Base-by-base conservation (phyloP, 2,797 vertebrate species). In the Xenopus petersii region DNA sequence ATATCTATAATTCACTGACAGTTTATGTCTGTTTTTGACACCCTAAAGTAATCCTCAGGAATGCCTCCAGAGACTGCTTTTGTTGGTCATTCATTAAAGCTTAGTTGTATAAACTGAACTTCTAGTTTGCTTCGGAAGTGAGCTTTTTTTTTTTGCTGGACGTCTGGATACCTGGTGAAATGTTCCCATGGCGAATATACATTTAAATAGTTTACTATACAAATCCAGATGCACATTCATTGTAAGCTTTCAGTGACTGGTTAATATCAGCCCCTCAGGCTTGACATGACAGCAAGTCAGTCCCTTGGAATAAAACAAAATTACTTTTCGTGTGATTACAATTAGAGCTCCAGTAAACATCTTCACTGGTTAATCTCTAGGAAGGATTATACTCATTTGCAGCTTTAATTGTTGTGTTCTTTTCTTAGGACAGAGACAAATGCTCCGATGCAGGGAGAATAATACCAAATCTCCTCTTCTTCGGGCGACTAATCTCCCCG, bases 191-290 rank as follows among this genome's bases (percentile, higher is more conserved):
- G 73, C 0, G 1, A 74, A 80, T 81, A 83, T 78, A 77, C 75
- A 83, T 85, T 80, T 72, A 75, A 71, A 59, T 58, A 88, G 86
- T 88, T 87, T 88, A 87, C 87, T 88, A 84, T 87, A 87, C 82
- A 78, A 87, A 71, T 75, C 78, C 80, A 84, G 81, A 81, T 84
- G 81, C 79, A 79, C 83, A 84, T 86, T 83, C 81, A 86, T 89
- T 87, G 84, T 71, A 75, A 82, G 75, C 80, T 74, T 84, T 80
- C 77, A 81, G 77, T 80, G 84, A 84, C 86, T 88, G 84, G 81
- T 80, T 82, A 87, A 79, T 74, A 73, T 88, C 86, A 87, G 73
- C 69, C 75, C 62, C 0, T 0, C 75, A 24, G 82, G 82, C 77
- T 75, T 79, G 74, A 62, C 66, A 75, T 0, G 70, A 83, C 80